Percentiles rank a stretch among this genome's conserved stretches.
Evolutionary conservation across 1,140 invertebrate species (phyloP).

Genomic region (Orchestia grillus): DNA sequence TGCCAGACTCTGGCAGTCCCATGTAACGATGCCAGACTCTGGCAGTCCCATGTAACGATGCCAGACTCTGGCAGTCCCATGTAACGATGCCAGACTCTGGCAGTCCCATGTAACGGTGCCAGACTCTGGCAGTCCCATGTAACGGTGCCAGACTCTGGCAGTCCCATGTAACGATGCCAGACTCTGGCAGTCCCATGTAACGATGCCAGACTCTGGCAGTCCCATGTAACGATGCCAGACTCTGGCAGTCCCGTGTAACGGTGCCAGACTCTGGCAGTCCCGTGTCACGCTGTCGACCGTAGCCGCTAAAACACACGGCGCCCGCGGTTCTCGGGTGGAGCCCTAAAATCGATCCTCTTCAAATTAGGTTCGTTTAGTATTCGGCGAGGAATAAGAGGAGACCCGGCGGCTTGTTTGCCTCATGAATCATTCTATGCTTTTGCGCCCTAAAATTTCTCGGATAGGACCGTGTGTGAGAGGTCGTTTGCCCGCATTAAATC

Average conservation of each 20-base stretch:
- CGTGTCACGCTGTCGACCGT: not conserved
- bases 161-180: not conserved
- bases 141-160: not conserved
- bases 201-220: not conserved
- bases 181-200: no score
- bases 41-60: not conserved
- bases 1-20: no score
- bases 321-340: not conserved
- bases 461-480: not conserved
- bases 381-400: constrained; percentile 20
- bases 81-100: not conserved
- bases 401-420: not conserved
- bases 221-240: not conserved
- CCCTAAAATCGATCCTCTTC: constrained; percentile 38
- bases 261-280: not conserved
- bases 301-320: not conserved
- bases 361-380: constrained; percentile 50
- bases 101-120: not conserved
- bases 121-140: no score
- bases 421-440: not conserved
- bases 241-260: not conserved
- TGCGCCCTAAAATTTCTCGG: not conserved
- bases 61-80: no score
- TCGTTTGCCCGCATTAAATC: not conserved
- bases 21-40: not conserved